A percentile compares a stretch with the other conserved stretches of the same genome.
Evolutionary conservation across 1,140 invertebrate genomes (phyloP).

Genomic region (Chironomus striatipennis): DNA sequence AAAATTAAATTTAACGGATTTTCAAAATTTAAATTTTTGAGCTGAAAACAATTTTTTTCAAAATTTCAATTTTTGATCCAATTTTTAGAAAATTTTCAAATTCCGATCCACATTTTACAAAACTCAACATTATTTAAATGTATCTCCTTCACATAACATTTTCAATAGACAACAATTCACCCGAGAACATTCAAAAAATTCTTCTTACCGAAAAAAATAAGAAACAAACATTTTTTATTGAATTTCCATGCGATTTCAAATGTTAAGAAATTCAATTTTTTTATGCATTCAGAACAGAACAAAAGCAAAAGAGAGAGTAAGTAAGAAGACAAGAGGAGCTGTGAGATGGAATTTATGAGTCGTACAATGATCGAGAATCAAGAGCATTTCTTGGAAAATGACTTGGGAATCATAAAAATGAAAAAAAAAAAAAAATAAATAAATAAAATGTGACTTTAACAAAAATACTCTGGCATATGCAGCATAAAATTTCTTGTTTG

Average conservation of each 20-base stretch:
- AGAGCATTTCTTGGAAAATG: background rate
- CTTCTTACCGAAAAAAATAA: background rate
- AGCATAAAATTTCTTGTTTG: background rate
- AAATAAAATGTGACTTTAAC: background rate
- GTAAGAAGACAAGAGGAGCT: background rate
- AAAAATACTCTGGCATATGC: background rate
- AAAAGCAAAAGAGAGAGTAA: background rate
- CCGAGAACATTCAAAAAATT: too few species aligned
- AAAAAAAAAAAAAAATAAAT: background rate
- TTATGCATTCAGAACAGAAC: background rate
- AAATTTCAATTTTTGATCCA: too few species aligned
- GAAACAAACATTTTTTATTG: background rate
- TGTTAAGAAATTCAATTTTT: background rate
- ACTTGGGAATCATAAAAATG: background rate
- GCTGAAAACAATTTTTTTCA: too few species aligned
- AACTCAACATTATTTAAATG: too few species aligned
- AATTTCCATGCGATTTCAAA: background rate
- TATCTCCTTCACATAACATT: too few species aligned
- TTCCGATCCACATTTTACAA: too few species aligned
- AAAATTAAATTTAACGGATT: too few species aligned
- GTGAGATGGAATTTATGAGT: background rate
- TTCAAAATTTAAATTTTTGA: too few species aligned
- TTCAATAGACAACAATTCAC: too few species aligned
- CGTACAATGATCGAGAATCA: background rate
- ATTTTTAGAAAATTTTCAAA: too few species aligned